These are phyloP conservation scores for Daktulosphaira vitifoliae DNA, from an alignment of 1,140 invertebrate species.

Conservation along the genomic window DNA sequence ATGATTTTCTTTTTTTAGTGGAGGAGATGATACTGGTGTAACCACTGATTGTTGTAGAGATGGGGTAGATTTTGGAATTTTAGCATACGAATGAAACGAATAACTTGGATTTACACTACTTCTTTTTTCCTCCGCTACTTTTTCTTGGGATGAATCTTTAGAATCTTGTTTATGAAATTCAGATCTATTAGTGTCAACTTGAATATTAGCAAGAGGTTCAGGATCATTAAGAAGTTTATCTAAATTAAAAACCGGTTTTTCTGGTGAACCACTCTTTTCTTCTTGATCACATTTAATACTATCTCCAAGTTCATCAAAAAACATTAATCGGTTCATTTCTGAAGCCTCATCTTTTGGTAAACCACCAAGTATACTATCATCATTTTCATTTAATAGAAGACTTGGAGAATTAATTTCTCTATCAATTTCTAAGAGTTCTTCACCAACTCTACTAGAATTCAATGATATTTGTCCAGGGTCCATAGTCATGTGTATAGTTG, in stretches of 20 bases:
- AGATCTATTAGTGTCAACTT: neutral
- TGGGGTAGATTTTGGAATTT: conserved; percentile 15
- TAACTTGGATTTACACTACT: conserved; percentile 16
- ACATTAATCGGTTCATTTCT: conserved; percentile 37
- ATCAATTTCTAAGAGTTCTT: conserved; percentile 38
- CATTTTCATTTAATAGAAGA: conserved; percentile 22
- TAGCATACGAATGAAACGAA: conserved; percentile 33
- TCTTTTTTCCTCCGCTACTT: conserved; percentile 16
- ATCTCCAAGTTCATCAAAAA: conserved; percentile 39
- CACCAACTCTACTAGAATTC: conserved; percentile 36
- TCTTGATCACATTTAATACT: conserved; percentile 37
- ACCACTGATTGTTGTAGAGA: too few relatives aligned
- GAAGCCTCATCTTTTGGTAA: conserved; percentile 27
- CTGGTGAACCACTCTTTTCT: conserved; percentile 40
- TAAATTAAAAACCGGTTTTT: conserved; percentile 46
- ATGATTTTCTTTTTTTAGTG: conserved; percentile 19
- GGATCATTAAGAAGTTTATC: conserved; percentile 25
- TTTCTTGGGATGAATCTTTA: neutral
- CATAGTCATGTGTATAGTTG: conserved; percentile 42
- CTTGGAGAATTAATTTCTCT: conserved; percentile 38
- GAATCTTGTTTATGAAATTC: conserved; percentile 2
- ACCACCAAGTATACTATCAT: conserved; percentile 28
- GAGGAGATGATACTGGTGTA: neutral
- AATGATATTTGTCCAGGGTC: conserved; percentile 36
- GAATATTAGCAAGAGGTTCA: conserved; percentile 13